A percentile compares a stretch with the other conserved stretches of the same genome.
These are phyloP conservation scores for Phalacrocorax pelagicus DNA, from an alignment of 2,113 vertebrate species.

Conservation along the genomic window DNA sequence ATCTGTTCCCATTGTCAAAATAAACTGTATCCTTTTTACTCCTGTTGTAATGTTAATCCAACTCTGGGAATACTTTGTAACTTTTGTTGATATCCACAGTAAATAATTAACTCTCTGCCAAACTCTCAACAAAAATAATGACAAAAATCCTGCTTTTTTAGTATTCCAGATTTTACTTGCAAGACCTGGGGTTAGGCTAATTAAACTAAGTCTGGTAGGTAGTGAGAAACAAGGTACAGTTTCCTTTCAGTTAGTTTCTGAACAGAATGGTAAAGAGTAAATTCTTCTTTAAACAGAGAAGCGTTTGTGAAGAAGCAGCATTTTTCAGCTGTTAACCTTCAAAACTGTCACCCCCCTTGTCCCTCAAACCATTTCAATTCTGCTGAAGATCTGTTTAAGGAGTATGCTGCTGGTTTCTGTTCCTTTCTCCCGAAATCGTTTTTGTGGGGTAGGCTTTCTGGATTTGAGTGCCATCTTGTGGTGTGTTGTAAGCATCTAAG, in stretches of 20 bases:
- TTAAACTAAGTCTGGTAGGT: neutral
- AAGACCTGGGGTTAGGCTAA: neutral
- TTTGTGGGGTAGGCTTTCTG: neutral
- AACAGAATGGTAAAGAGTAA: neutral
- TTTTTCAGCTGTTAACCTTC: neutral
- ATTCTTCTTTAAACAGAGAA: neutral
- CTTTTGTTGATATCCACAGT: neutral
- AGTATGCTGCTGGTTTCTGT: neutral
- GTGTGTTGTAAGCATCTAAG: neutral
- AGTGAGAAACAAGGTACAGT: neutral
- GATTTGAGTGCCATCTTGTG: slow-evolving; percentile 60
- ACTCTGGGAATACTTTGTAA: neutral
- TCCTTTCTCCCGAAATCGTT: neutral
- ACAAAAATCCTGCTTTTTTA: neutral
- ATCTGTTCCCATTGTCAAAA: neutral
- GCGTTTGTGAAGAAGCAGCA: neutral
- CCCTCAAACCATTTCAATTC: neutral
- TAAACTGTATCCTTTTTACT: neutral
- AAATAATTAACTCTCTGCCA: neutral
- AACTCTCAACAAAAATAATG: neutral
- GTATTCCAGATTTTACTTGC: neutral
- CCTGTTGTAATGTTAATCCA: neutral
- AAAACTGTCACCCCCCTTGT: neutral
- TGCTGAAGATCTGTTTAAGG: neutral
- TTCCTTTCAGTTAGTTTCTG: neutral